Evolutionary conservation across 2,113 vertebrate species (phyloP), one percentile per base, ranked within the genome.

Genomic region (Platichthys stellatus): DNA sequence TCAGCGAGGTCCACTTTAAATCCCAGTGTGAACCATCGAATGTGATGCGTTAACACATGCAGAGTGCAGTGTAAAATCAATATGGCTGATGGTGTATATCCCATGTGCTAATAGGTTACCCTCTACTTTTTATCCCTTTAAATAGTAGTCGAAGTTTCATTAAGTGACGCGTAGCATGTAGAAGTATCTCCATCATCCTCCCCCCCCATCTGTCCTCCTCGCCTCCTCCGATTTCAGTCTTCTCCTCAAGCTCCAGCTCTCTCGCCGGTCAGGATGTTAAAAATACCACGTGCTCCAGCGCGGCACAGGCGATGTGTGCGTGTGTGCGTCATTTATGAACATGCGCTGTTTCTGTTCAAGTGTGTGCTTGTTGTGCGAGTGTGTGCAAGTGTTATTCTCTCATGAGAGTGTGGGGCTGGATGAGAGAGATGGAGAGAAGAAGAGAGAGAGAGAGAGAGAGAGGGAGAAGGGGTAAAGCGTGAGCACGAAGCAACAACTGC

Each of bases 401-500:
- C 20, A 8, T 35, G 63, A 79, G 66, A 53, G 75, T 23, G 78
- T 31, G 64, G 53, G 75, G 21, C 51, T 28, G 70, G 49, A 53
- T 65, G 45, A 68, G 67, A n/a, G 47, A 51, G 21, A 12, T 12
- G 64, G 40, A 63, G 61, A 45, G 28, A 60, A 20, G 26, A 38
- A 31, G 51, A 58, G 12, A 23, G 23, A 23, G 23, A 23, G 23
- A 69, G 17, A 45, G 78, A 65, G 38, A 63, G 56, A 23, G 74
- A 56, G 49, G 51, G 49, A 43, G 23, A 61, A 47, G 24, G 77
- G 43, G n/a, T 66, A 49, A 74, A 75, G 76, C 47, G 69, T 63
- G 66, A 85, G 40, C 69, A 73, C 66, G 51, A 82, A 82, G 74
- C 78, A 80, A 77, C 72, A 76, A 75, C 85, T 66, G 70, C 83